A percentile compares a stretch with the other conserved stretches of the same genome.
Conservation (phyloP, 92 coral and sea anemone species). For the Phenganax marumi region DNA sequence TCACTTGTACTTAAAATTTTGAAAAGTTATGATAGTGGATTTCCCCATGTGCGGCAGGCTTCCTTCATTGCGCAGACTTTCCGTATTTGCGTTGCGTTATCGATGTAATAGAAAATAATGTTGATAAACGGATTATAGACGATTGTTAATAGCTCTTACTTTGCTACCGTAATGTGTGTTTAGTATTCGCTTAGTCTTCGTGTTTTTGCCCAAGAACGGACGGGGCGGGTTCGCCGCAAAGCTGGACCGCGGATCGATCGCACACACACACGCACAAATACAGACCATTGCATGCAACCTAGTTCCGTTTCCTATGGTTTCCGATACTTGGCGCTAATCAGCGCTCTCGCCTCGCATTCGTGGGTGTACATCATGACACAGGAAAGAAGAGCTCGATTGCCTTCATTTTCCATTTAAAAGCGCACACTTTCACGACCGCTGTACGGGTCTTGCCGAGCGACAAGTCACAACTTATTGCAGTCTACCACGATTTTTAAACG, state of each 20-base stretch:
- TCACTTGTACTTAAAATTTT: too few relatives aligned
- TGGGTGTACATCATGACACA: constrained; percentile 20
- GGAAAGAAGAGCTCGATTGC: constrained; percentile 2
- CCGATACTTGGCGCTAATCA: constrained; percentile 15
- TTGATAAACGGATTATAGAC: constrained; percentile 35
- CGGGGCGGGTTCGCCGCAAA: constrained; percentile 3
- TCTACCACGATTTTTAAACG: not conserved
- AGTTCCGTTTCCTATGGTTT: constrained; percentile 21
- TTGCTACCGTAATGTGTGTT: constrained; percentile 7
- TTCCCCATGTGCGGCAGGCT: not conserved
- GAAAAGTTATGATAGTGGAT: too few relatives aligned
- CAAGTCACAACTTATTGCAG: not conserved
- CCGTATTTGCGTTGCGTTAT: constrained; percentile 13
- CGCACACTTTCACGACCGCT: not conserved
- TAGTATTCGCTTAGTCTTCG: constrained; percentile 3
- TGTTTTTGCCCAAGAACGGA: not conserved
- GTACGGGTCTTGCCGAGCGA: not conserved
- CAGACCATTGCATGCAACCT: constrained; percentile 7
- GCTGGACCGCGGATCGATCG: not conserved
- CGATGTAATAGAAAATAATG: not conserved
- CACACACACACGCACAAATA: constrained; percentile 2
- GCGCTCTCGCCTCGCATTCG: not conserved
- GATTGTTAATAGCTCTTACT: constrained; percentile 24
- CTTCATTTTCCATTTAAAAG: constrained; percentile 8
- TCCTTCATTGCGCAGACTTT: not conserved